Evolutionary conservation across 2,113 vertebrate genomes (phyloP).

Genomic region (Lepisosteus oculatus): DNA sequence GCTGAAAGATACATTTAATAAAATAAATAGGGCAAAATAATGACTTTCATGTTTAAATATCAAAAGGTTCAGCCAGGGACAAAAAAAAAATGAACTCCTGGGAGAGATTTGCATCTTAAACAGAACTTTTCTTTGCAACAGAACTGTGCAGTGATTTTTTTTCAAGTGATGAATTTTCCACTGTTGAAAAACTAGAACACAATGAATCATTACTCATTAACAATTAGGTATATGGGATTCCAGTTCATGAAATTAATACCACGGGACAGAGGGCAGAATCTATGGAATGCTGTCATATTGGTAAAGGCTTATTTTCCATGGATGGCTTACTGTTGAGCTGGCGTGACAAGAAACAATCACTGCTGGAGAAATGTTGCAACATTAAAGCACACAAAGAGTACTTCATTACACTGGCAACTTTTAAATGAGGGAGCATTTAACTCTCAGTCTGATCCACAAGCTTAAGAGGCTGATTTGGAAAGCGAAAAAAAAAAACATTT

Average conservation of each 20-base stretch:
- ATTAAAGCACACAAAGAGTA: not conserved
- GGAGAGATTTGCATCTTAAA: not conserved
- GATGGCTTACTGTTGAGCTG: too few species aligned
- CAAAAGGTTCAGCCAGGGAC: too few species aligned
- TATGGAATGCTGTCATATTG: not conserved
- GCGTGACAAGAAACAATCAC: too few species aligned
- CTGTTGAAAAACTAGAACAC: not conserved
- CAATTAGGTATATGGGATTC: not conserved
- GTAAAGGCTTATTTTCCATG: not conserved
- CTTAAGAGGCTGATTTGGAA: not conserved
- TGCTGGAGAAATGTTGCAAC: too few species aligned
- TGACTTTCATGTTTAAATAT: not conserved
- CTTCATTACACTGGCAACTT: not conserved
- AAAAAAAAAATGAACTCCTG: not conserved
- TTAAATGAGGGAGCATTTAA: not conserved
- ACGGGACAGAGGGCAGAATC: not conserved
- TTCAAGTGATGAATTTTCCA: not conserved
- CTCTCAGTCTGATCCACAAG: not conserved
- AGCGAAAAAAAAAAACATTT: too few species aligned
- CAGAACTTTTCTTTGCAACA: not conserved
- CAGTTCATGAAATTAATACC: not conserved
- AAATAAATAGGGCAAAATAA: not conserved
- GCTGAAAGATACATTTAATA: not conserved
- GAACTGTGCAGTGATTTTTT: not conserved
- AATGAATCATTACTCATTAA: conserved; percentile 1